Conservation (phyloP, 2,888 invertebrate species). For the Saturnia pavonia region DNA sequence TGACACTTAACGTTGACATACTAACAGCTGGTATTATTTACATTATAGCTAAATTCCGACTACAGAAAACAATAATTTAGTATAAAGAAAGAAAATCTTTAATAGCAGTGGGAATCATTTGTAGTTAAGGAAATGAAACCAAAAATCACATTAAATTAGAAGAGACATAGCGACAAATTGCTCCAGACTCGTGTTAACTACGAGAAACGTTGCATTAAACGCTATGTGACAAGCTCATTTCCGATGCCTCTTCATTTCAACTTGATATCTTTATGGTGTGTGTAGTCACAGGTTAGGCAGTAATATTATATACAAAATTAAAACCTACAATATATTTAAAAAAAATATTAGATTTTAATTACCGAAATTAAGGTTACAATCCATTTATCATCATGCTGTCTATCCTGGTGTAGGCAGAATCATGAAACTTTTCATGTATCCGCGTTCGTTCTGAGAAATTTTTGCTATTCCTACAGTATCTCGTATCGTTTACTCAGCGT, state of each 20-base stretch:
- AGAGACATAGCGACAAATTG: constrained; percentile 16
- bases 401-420: too few relatives aligned
- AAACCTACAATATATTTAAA: too few relatives aligned
- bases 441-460: too few relatives aligned
- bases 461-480: too few relatives aligned
- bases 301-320: neutral
- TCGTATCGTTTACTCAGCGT: too few relatives aligned
- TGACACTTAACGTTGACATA: too few relatives aligned
- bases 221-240: constrained; percentile 8
- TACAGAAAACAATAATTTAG: neutral
- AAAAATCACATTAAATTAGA: constrained; percentile 24
- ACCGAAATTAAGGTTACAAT: too few relatives aligned
- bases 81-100: neutral
- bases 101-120: constrained; percentile 3
- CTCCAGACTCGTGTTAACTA: constrained; percentile 5
- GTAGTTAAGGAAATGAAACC: neutral
- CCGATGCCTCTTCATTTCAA: constrained; percentile 2
- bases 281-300: neutral
- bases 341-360: too few relatives aligned
- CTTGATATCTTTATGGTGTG: neutral
- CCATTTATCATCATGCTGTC: too few relatives aligned
- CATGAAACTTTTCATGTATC: too few relatives aligned
- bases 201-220: constrained; percentile 13
- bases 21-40: too few relatives aligned
- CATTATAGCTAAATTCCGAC: neutral